Conservation (phyloP, 2,113 vertebrate species). For the Talpa occidentalis region DNA sequence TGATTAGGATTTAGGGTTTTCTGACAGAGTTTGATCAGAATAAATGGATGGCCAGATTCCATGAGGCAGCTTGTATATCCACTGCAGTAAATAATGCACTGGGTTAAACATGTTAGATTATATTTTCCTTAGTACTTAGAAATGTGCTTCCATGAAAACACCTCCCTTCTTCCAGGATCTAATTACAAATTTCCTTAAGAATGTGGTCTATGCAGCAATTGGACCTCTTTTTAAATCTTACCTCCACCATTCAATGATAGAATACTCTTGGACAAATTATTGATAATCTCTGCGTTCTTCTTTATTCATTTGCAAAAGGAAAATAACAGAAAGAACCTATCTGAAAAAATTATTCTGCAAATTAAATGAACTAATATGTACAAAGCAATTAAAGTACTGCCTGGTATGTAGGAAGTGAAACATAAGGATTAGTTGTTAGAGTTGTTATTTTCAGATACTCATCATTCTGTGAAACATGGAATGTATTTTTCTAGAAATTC, state of each 20-base stretch:
- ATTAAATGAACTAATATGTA: neutral
- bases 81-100: neutral
- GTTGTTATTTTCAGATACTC: neutral
- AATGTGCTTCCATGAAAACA: neutral
- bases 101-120: neutral
- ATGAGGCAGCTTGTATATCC: neutral
- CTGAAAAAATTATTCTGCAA: neutral
- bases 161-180: neutral
- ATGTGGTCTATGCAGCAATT: neutral
- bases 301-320: slow-evolving; percentile 2
- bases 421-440: neutral
- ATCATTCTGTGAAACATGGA: slow-evolving; percentile 10
- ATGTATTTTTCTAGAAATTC: neutral
- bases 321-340: slow-evolving; percentile 11
- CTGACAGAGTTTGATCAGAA: neutral
- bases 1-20: neutral
- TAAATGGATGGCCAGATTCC: neutral
- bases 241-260: neutral
- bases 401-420: neutral
- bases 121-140: neutral
- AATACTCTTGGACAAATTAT: neutral
- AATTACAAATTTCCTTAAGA: neutral
- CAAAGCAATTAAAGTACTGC: neutral
- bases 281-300: neutral
- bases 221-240: neutral